Base-by-base conservation (phyloP, 2,888 invertebrate genomes). In the Cryptocheilus praepositus region DNA sequence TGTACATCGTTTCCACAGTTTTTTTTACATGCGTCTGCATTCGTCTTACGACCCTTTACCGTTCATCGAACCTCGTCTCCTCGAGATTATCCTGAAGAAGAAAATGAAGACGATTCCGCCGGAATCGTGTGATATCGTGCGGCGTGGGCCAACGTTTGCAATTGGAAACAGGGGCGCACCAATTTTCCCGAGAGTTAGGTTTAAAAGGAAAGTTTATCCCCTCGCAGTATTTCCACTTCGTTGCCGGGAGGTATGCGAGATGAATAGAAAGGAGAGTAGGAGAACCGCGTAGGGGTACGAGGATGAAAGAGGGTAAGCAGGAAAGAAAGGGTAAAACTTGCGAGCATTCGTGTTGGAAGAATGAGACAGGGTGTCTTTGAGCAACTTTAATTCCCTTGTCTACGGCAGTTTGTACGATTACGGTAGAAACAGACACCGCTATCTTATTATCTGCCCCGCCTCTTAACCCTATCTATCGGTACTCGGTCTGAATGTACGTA, bases 301-400 rank as follows among this genome's bases (percentile, higher is more conserved):
- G 19, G 55, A 7, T 28, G 28, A 57, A 56, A 21, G 5, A 16
- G 19, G 49, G 49, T 61, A 61, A 61, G 52, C 44, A 44, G 43
- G 8, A 36, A 36, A 36, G 36, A 36, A 28, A 36, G 7, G 36
- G 36, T 11, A 7, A 36, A 36, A 36, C 61, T 51, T 28, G 22
- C 45, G 44, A 22, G 28, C 49, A 16, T 18, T 49, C n/a, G 13
- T 16, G n/a, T 5, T 16, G 49, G 18, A 49, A 52, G 51, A 61
- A 19, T 28, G 59, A 43, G 61, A 61, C 61, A 46, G 53, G 22
- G 16, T 18, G n/a, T 46, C 64, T 52, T 67, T 54, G 61, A 22
- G 21, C 21, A 65, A 76, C 60, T 65, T 72, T 64, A 69, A 72
- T 72, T 69, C 36, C 49, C 52, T 49, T 63, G 55, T 61, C 28